Percentiles rank a stretch among this genome's conserved stretches.
Conservation (phyloP, 2,888 invertebrate species). For the Euclidia mi region DNA sequence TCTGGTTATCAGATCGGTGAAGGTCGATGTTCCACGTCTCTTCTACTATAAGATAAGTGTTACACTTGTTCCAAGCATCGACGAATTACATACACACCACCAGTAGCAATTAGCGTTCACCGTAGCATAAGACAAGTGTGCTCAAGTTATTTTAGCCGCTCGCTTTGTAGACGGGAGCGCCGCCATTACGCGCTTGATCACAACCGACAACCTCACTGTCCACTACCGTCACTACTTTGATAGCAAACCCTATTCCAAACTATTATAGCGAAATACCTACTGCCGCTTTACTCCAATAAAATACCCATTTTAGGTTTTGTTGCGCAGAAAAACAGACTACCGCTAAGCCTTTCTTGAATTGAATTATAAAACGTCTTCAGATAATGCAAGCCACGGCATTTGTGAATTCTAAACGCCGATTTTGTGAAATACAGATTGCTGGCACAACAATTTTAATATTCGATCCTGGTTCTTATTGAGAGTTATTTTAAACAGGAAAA, state of each 20-base stretch:
- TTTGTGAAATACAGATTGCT: not conserved
- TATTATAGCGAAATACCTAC: constrained; percentile 20
- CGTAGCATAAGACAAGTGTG: not conserved
- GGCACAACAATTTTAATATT: too few relatives aligned
- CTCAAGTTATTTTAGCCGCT: too few relatives aligned
- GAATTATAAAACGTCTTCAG: not conserved
- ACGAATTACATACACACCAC: constrained; percentile 1
- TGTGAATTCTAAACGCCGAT: not conserved
- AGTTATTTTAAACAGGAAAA: too few relatives aligned
- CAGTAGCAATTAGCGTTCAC: too few relatives aligned
- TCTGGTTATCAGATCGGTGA: too few relatives aligned
- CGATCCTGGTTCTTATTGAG: too few relatives aligned
- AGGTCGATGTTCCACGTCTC: too few relatives aligned
- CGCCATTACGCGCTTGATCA: too few relatives aligned
- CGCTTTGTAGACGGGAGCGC: too few relatives aligned
- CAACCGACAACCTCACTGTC: not conserved
- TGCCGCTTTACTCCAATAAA: constrained; percentile 30
- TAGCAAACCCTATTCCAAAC: constrained; percentile 19
- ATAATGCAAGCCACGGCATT: not conserved
- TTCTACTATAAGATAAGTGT: too few relatives aligned
- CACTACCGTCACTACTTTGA: not conserved
- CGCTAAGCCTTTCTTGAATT: constrained; percentile 19
- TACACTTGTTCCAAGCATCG: too few relatives aligned
- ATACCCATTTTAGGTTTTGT: constrained; percentile 25
- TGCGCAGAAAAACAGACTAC: constrained; percentile 18